Evolutionary conservation across 2,797 vertebrate species (phyloP).

Genomic region (Xyrichtys novacula): DNA sequence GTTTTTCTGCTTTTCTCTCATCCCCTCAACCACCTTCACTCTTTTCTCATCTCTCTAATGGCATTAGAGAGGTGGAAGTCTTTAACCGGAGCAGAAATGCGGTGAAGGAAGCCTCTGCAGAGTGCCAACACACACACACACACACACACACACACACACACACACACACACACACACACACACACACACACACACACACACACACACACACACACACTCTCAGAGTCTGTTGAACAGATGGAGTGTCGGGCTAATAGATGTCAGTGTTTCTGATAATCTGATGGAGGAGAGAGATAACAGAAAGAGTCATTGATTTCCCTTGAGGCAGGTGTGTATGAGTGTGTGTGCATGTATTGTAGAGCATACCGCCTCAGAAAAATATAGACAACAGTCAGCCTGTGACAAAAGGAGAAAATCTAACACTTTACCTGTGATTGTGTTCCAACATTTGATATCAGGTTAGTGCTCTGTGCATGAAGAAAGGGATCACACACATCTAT

Average conservation of each 20-base stretch:
- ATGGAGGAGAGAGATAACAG: conserved; percentile 58
- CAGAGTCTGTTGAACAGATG: conserved; percentile 39
- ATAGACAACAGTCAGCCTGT: not conserved
- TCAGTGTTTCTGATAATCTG: conserved; percentile 73
- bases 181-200: conserved; percentile 8
- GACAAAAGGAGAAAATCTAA: not conserved
- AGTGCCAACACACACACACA: conserved; percentile 1
- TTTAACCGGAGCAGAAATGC: conserved; percentile 65
- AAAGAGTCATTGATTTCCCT: conserved; percentile 72
- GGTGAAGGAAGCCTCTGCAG: conserved; percentile 41
- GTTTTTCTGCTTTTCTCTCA: conserved; percentile 42
- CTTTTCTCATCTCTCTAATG: conserved; percentile 65
- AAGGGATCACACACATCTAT: not conserved
- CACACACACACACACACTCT: conserved; percentile 31
- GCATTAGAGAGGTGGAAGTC: conserved; percentile 71
- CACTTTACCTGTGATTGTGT: not conserved
- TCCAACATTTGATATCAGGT: not conserved
- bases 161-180: conserved; percentile 23
- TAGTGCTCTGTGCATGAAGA: no score
- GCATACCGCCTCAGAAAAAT: not conserved
- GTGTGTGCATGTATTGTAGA: not conserved
- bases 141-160: conserved; percentile 23
- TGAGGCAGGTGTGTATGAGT: conserved; percentile 27
- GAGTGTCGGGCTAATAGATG: conserved; percentile 67
- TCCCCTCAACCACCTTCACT: conserved; percentile 37